These are phyloP conservation scores for Scaptomyza pallida DNA, from an alignment of 1,140 invertebrate genomes.

Conservation along the genomic window DNA sequence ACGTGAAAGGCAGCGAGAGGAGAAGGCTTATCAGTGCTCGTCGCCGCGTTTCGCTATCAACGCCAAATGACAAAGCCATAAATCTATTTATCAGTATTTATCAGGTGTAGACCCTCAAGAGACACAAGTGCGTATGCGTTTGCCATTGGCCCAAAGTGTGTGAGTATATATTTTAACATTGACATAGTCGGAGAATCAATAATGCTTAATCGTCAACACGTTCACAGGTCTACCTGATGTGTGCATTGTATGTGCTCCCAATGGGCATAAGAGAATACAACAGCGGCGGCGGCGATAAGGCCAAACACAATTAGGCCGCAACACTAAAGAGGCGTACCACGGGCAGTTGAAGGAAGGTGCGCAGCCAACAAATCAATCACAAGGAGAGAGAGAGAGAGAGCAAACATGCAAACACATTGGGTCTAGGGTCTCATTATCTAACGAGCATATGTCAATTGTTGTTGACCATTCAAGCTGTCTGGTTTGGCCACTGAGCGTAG, in stretches of 20 bases:
- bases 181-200: constrained; percentile 53
- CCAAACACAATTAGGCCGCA: constrained; percentile 15
- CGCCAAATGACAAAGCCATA: not conserved
- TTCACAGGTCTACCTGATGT: constrained; percentile 19
- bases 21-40: not conserved
- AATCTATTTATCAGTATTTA: constrained; percentile 1
- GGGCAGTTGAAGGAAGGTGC: too few species aligned
- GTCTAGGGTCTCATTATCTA: constrained; percentile 17
- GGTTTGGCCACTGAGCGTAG: constrained; percentile 26
- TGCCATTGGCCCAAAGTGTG: constrained; percentile 5
- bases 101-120: not conserved
- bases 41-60: not conserved
- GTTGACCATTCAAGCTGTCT: constrained; percentile 49
- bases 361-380: constrained; percentile 4
- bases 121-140: not conserved
- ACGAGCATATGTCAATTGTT: constrained; percentile 35
- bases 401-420: constrained; percentile 2
- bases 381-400: not conserved
- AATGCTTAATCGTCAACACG: constrained; percentile 33
- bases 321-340: not conserved
- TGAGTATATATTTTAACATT: constrained; percentile 38
- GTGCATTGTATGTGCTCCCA: not conserved
- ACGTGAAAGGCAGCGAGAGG: not conserved
- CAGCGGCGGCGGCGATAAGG: constrained; percentile 19
- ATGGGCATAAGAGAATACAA: not conserved